Evolutionary conservation across 2,797 vertebrate genomes (phyloP).

Genomic region (Antennarius maculatus): DNA sequence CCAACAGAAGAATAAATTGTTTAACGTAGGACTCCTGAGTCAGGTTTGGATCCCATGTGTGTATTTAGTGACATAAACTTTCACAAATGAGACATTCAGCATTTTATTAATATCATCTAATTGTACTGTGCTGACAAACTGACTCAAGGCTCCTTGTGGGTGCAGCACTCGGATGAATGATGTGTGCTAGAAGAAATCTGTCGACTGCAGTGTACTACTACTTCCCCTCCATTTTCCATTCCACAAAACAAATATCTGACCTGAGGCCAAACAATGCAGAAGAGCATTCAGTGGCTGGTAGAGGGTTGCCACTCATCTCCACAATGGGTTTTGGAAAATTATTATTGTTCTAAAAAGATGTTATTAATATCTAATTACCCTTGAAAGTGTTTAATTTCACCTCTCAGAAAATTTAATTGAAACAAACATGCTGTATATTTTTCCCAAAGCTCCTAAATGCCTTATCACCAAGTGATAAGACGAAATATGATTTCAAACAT

Average conservation of each 20-base stretch:
- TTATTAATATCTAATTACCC: constrained; percentile 3
- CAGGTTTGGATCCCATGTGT: constrained; percentile 10
- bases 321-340: neutral
- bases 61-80: constrained; percentile 9
- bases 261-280: constrained; percentile 10
- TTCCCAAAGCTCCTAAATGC: neutral
- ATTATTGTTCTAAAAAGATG: neutral
- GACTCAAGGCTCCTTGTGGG: constrained; percentile 5
- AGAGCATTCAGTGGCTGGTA: neutral
- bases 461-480: neutral
- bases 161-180: constrained; percentile 19
- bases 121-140: constrained; percentile 14
- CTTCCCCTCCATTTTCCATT: constrained; percentile 31
- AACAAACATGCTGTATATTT: neutral
- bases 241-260: constrained; percentile 16
- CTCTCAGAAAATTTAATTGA: constrained; percentile 19
- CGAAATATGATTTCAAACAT: constrained; percentile 10
- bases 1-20: constrained; percentile 11
- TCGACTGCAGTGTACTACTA: constrained; percentile 9
- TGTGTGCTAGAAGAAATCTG: constrained; percentile 15
- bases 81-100: constrained; percentile 6
- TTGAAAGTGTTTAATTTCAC: constrained; percentile 6
- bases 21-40: neutral
- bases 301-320: neutral
- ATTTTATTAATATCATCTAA: constrained; percentile 14